Evolutionary conservation across 1,140 invertebrate genomes (phyloP).

Genomic region (Drosophila melanogaster): Release_6_plus_ISO1_MT NT_037436.4:11357001-11357500

Average conservation of each 20-base stretch:
- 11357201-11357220: slow-evolving; percentile 41
- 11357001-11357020: slow-evolving; percentile 62
- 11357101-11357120: neutral
- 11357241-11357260: slow-evolving; percentile 71
- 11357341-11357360: slow-evolving; percentile 48
- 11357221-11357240: slow-evolving; percentile 75
- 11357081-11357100: slow-evolving; percentile 22
- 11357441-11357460: slow-evolving; percentile 11
- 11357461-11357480: slow-evolving; percentile 38
- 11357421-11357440: slow-evolving; percentile 1
- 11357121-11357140: slow-evolving; percentile 46
- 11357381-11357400: slow-evolving; percentile 40
- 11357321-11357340: slow-evolving; percentile 15
- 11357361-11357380: slow-evolving; percentile 45
- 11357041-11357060: slow-evolving; percentile 46
- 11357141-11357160: slow-evolving; percentile 78
- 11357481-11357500: slow-evolving; percentile 34
- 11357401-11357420: slow-evolving; percentile 2
- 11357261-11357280: slow-evolving; percentile 62
- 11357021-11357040: slow-evolving; percentile 53
- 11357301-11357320: slow-evolving; percentile 49
- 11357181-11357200: slow-evolving; percentile 15
- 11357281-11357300: slow-evolving; percentile 74
- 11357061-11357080: slow-evolving; percentile 58
- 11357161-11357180: slow-evolving; percentile 62